Evolutionary conservation across 2,797 vertebrate species (phyloP).

Genomic region (Triplophysa bombifrons): DNA sequence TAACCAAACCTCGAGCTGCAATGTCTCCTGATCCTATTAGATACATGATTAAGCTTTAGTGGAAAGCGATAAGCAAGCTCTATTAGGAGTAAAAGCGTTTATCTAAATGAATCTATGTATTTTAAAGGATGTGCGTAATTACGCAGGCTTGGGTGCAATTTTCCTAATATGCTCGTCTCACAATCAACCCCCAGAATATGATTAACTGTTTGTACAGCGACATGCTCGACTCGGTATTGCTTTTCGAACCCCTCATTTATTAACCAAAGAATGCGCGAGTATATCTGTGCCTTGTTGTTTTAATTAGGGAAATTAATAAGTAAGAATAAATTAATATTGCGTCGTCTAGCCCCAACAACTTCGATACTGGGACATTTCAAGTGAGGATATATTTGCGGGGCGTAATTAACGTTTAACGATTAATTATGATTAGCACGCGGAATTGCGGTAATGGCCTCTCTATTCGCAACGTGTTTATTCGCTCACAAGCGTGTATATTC

Average conservation of each 20-base stretch:
- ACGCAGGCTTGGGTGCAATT: slow-evolving; percentile 59
- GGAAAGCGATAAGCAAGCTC: slow-evolving; percentile 47
- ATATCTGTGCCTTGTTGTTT: slow-evolving; percentile 81
- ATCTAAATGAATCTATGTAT: slow-evolving; percentile 32
- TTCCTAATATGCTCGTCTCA: slow-evolving; percentile 74
- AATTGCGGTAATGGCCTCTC: slow-evolving; percentile 80
- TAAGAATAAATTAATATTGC: slow-evolving; percentile 83
- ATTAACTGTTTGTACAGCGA: slow-evolving; percentile 76
- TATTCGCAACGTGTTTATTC: slow-evolving; percentile 78
- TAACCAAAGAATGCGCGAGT: slow-evolving; percentile 77
- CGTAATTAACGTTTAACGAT: slow-evolving; percentile 86
- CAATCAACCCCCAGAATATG: slow-evolving; percentile 74
- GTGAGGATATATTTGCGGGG: slow-evolving; percentile 79
- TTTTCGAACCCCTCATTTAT: slow-evolving; percentile 76
- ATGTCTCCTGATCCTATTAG: slow-evolving; percentile 29
- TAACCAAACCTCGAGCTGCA: background rate
- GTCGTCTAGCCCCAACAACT: slow-evolving; percentile 64
- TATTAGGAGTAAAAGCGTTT: slow-evolving; percentile 30
- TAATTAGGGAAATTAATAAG: slow-evolving; percentile 86
- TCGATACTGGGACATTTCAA: slow-evolving; percentile 66
- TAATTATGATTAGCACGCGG: slow-evolving; percentile 83
- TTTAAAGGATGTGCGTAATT: slow-evolving; percentile 53
- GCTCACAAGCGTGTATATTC: slow-evolving; percentile 69
- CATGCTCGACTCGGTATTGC: slow-evolving; percentile 74
- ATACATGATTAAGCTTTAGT: slow-evolving; percentile 51